These are phyloP conservation scores for Drosophila subobscura DNA, from an alignment of 1,140 invertebrate species.

Conservation along the genomic window DNA sequence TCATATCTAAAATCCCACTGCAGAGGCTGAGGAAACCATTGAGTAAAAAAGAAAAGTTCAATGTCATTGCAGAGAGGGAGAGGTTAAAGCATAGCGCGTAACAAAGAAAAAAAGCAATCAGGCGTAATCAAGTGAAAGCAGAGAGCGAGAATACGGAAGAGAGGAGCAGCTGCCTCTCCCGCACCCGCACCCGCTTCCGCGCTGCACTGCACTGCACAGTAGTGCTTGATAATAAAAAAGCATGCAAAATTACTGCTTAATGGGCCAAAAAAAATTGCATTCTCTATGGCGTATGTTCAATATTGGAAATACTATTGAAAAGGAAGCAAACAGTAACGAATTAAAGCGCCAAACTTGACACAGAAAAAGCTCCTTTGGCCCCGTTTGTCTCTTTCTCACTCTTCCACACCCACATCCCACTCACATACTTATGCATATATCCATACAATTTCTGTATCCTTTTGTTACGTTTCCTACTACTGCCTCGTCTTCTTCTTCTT, in stretches of 20 bases:
- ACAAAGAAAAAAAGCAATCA: constrained; percentile 50
- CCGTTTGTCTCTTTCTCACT: not conserved
- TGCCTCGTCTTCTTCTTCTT: constrained; percentile 7
- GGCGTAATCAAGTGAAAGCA: constrained; percentile 13
- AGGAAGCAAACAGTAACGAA: constrained; percentile 18
- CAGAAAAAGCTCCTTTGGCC: constrained; percentile 35
- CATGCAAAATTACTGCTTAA: constrained; percentile 43
- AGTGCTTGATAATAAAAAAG: constrained; percentile 42
- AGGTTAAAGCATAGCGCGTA: constrained; percentile 43
- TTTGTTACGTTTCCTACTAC: constrained; percentile 45
- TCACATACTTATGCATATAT: constrained; percentile 5
- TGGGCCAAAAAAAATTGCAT: constrained; percentile 31
- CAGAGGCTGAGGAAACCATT: constrained; percentile 9
- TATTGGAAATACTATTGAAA: not conserved
- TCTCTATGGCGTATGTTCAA: not conserved
- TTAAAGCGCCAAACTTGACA: constrained; percentile 55
- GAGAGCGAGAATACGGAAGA: constrained; percentile 3
- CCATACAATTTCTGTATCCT: constrained; percentile 71
- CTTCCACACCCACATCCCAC: not conserved
- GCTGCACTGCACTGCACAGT: not conserved
- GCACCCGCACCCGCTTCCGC: too few relatives aligned
- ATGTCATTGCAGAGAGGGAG: not conserved
- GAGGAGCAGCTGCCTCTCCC: constrained; percentile 1
- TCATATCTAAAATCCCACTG: not conserved
- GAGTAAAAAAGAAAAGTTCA: constrained; percentile 17